Percentiles rank a stretch among this genome's conserved stretches.
These are phyloP conservation scores for Pseudachorutes palmiensis DNA, from an alignment of 1,140 invertebrate species.

Conservation along the genomic window DNA sequence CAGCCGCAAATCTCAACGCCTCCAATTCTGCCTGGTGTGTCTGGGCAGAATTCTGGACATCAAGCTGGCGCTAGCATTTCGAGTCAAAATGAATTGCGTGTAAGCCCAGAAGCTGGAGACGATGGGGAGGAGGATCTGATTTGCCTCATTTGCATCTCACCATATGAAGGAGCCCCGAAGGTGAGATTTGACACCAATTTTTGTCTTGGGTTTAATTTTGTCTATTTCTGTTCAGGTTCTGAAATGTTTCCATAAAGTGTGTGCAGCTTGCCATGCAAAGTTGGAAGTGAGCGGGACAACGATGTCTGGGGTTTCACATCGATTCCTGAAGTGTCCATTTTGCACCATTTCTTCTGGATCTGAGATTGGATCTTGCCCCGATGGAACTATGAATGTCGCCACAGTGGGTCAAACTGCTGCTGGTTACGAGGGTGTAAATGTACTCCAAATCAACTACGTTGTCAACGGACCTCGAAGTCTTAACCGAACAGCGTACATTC, in stretches of 20 bases:
- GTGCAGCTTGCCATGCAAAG: not conserved
- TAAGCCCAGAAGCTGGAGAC: no score
- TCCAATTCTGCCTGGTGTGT: no score
- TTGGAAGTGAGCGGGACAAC: constrained; percentile 3
- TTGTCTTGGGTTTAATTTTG: not conserved
- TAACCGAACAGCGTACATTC: constrained; percentile 1
- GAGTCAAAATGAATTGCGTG: no score
- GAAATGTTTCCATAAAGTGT: constrained; percentile 4
- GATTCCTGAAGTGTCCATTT: constrained; percentile 15
- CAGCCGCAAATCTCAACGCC: no score
- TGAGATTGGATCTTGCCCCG: constrained; percentile 11
- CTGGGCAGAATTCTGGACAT: no score
- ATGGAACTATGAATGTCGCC: constrained; percentile 8
- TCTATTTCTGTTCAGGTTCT: not conserved
- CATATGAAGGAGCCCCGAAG: no score
- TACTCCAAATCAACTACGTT: not conserved
- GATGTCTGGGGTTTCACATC: constrained; percentile 8
- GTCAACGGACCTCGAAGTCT: not conserved
- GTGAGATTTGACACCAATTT: no score
- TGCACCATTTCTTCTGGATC: not conserved
- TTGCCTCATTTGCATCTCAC: no score
- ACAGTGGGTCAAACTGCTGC: not conserved
- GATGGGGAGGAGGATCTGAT: no score
- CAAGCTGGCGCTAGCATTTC: no score
- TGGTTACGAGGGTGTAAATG: not conserved